Base-by-base conservation (phyloP, 2,888 invertebrate species). In the Epistrophe eligans region DNA sequence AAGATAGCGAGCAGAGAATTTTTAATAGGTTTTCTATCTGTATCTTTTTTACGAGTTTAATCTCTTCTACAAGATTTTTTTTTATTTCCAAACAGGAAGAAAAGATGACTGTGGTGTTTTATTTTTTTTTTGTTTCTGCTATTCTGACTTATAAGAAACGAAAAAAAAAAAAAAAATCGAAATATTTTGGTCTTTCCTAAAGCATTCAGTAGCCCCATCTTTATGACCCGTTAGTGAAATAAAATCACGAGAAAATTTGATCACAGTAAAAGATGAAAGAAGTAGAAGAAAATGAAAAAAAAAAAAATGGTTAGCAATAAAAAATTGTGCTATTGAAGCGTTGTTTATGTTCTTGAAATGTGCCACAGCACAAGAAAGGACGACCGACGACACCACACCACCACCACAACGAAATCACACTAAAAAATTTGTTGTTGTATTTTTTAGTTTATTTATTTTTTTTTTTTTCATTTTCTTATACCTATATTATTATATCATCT, bases 161-260 rank as follows among this genome's bases (percentile, higher is more conserved):
- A 24, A 55, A 52, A 32, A 67, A 73, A 32, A 38, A 35, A 60
- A 32, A 67, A 73, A 32, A 38, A 35, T 66, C 32, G 48, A 80
- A 77, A 67, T 77, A 66, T 81, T 72, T 72, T 71, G 57, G 74
- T 66, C 60, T 43, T 58, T 76, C 17, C 19, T 19, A 70, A 73
- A 38, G 15, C 52, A 76, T 71, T 55, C 77, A 76, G 87, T 79
- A 87, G 79, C 74, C 55, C 58, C 70, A 82, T 79, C 79, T 87
- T 87, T 87, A 87, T 66, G 83, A 83, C 77, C 83, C 82, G 83
- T 82, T 79, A 79, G 82, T 79, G 87, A 76, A 74, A 80, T 83
- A 72, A 87, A 83, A 87, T 79, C 79, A 74, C n/a, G 57, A 52
- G 72, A 58, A 79, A 87, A 79, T 70, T 77, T 60, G 70, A 70